These are phyloP conservation scores for Pinna nobilis DNA, from an alignment of 1,140 invertebrate genomes.

Conservation along the genomic window DNA sequence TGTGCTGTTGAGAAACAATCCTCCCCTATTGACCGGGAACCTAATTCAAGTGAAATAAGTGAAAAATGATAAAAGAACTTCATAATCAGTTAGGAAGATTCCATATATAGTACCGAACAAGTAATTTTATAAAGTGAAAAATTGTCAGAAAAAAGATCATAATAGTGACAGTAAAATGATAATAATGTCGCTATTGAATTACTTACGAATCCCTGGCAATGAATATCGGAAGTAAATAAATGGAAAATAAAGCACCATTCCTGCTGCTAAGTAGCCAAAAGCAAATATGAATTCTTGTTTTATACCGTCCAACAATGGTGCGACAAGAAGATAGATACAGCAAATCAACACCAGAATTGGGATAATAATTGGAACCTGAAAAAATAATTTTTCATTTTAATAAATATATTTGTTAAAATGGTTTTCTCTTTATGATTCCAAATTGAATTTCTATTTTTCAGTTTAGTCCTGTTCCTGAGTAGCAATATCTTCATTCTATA, in stretches of 20 bases:
- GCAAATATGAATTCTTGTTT: conserved; percentile 27
- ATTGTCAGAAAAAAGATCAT: background rate
- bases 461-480: no score
- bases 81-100: no score
- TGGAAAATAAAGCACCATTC: conserved; percentile 21
- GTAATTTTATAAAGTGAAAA: background rate
- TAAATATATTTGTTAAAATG: background rate
- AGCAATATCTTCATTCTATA: no score
- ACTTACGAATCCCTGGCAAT: conserved; percentile 28
- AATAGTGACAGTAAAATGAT: background rate
- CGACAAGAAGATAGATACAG: conserved; percentile 15
- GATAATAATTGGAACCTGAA: conserved; percentile 16
- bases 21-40: background rate
- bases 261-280: background rate
- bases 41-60: background rate
- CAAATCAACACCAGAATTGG: conserved; percentile 3
- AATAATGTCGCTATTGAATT: no score
- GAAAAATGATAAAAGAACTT: background rate
- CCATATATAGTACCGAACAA: no score
- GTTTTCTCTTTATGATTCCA: no score
- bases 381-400: background rate
- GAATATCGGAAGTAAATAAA: conserved; percentile 13
- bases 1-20: background rate
- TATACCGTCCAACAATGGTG: conserved; percentile 19
- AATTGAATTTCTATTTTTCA: no score